Conservation (phyloP, 2,888 invertebrate species). For the Limnephilus marmoratus region DNA sequence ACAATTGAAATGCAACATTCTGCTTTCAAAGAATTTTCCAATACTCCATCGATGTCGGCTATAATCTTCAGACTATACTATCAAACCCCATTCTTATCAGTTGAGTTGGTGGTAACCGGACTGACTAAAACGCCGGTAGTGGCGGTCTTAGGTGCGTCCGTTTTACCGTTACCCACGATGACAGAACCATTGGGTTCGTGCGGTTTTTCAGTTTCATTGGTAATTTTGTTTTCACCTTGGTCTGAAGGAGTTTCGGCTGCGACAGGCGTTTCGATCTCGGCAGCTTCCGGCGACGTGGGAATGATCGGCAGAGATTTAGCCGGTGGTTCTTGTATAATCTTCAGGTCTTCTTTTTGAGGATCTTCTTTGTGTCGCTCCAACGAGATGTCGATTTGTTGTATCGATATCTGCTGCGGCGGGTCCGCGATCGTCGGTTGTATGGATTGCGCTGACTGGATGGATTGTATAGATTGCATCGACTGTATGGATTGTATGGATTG, state of each 20-base stretch:
- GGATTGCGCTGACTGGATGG: background rate
- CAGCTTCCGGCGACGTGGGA: constrained; percentile 5
- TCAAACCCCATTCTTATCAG: constrained; percentile 58
- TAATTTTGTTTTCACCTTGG: constrained; percentile 48
- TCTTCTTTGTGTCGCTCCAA: constrained; percentile 45
- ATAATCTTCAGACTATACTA: constrained; percentile 16
- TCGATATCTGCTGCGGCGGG: background rate
- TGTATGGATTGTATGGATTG: background rate
- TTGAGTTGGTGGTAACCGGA: constrained; percentile 7
- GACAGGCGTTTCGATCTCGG: constrained; percentile 20
- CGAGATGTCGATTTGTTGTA: background rate
- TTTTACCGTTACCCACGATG: constrained; percentile 47
- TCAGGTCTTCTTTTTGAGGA: constrained; percentile 26
- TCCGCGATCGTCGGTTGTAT: background rate
- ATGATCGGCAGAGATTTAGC: background rate
- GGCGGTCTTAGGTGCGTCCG: background rate
- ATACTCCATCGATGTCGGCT: background rate
- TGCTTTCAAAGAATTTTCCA: constrained; percentile 14
- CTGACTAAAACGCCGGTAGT: constrained; percentile 45
- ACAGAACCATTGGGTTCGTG: constrained; percentile 30
- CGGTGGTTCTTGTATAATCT: constrained; percentile 28
- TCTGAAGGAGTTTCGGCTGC: constrained; percentile 42
- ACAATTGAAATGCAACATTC: constrained; percentile 22
- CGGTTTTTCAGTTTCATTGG: background rate
- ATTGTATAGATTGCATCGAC: background rate